Evolutionary conservation across 2,888 invertebrate genomes (phyloP).

Genomic region (Dynastes hyllus): DNA sequence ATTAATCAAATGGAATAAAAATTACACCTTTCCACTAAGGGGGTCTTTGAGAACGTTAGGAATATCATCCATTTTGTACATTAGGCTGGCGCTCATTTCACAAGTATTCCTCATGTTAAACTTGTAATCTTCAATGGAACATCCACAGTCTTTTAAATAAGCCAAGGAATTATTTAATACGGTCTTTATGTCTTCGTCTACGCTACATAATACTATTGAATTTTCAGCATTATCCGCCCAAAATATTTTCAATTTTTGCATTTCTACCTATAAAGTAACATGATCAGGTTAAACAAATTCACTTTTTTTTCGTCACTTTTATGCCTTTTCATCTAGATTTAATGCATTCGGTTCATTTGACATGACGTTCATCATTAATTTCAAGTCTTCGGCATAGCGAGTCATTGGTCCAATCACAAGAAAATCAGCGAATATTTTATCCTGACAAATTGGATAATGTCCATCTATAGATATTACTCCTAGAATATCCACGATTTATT

Average conservation of each 20-base stretch:
- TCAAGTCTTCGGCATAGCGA: conserved; percentile 89
- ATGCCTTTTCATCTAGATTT: conserved; percentile 72
- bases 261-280: conserved; percentile 50
- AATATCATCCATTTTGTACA: conserved; percentile 74
- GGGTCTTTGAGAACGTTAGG: conserved; percentile 73
- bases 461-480: conserved; percentile 79
- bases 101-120: conserved; percentile 71
- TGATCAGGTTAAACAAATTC: conserved; percentile 7
- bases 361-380: conserved; percentile 82
- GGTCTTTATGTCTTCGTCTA: conserved; percentile 70
- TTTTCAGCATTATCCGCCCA: conserved; percentile 50
- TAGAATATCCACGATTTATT: conserved; percentile 65
- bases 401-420: conserved; percentile 91
- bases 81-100: conserved; percentile 73
- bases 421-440: conserved; percentile 77
- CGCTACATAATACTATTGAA: conserved; percentile 66
- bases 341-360: conserved; percentile 72
- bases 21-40: neutral
- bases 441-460: conserved; percentile 79
- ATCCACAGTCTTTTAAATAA: conserved; percentile 73
- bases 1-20: neutral
- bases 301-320: neutral
- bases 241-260: conserved; percentile 53
- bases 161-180: conserved; percentile 72
- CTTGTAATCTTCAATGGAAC: conserved; percentile 57